A percentile compares a stretch with the other conserved stretches of the same genome.
Conservation (phyloP, 2,797 vertebrate species). For the Alectoris magna region DNA sequence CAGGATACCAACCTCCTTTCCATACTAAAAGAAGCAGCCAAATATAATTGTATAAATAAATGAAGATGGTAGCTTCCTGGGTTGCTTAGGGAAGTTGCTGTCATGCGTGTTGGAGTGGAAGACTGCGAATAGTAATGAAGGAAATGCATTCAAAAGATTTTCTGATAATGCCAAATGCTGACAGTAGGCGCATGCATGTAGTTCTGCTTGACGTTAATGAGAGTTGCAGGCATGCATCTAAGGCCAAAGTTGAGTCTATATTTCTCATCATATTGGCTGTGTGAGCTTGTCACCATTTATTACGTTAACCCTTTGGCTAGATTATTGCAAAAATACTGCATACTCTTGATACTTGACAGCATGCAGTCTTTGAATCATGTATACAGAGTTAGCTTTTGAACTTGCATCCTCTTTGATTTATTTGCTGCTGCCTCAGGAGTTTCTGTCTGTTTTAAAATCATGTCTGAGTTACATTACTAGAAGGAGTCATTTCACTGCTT, state of each 20-base stretch:
- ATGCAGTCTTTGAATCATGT: conserved; percentile 36
- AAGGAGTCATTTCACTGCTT: background rate
- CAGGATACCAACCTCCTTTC: background rate
- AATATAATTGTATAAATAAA: background rate
- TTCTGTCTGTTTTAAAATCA: conserved; percentile 39
- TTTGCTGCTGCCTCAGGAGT: conserved; percentile 34
- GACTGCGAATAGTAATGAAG: background rate
- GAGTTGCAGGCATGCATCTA: background rate
- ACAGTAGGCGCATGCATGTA: background rate
- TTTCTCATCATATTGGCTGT: background rate
- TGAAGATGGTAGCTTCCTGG: background rate
- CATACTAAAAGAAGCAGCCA: background rate
- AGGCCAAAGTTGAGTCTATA: background rate
- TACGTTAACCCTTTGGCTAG: conserved; percentile 29
- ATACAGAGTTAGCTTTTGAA: conserved; percentile 39
- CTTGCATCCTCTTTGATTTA: conserved; percentile 52
- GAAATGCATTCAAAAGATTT: background rate
- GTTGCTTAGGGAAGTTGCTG: background rate
- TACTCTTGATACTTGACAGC: conserved; percentile 22
- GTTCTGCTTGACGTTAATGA: background rate
- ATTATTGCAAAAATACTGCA: conserved; percentile 11
- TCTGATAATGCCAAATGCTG: background rate
- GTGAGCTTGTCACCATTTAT: conserved; percentile 38
- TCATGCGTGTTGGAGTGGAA: background rate
- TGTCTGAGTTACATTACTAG: background rate